These are phyloP conservation scores for Colostygia pectinataria DNA, from an alignment of 2,888 invertebrate species.

Conservation along the genomic window DNA sequence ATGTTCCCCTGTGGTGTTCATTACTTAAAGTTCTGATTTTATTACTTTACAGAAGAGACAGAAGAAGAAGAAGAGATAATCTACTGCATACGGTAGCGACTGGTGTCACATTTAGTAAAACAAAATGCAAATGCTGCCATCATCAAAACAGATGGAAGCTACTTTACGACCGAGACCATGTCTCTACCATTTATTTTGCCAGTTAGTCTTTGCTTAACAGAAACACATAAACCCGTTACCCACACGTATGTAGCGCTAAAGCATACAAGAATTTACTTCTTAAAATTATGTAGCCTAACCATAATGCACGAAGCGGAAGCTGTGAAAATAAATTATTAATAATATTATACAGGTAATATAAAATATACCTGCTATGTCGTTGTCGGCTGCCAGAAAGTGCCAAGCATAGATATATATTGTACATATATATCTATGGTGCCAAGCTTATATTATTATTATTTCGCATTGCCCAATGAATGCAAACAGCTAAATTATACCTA, in stretches of 20 bases:
- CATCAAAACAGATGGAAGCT: too few relatives aligned
- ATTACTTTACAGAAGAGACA: constrained; percentile 25
- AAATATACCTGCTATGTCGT: not conserved
- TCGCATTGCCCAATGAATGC: constrained; percentile 1
- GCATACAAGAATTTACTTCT: too few relatives aligned
- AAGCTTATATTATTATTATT: constrained; percentile 4
- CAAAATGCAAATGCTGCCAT: too few relatives aligned
- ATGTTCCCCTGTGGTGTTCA: constrained; percentile 22
- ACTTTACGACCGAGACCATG: too few relatives aligned
- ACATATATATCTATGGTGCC: too few relatives aligned
- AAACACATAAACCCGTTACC: too few relatives aligned
- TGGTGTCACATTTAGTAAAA: too few relatives aligned
- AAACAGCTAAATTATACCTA: constrained; percentile 6
- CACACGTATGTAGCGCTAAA: too few relatives aligned
- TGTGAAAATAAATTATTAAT: constrained; percentile 6
- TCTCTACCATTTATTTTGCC: too few relatives aligned
- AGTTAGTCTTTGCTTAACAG: too few relatives aligned
- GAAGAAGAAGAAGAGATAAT: constrained; percentile 14
- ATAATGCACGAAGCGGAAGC: not conserved
- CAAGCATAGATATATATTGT: too few relatives aligned
- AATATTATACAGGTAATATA: constrained; percentile 4
- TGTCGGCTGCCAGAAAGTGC: too few relatives aligned
- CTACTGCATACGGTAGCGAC: not conserved
- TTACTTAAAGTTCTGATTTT: constrained; percentile 30
- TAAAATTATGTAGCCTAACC: not conserved